Percentiles rank a stretch among this genome's conserved stretches.
Evolutionary conservation across 1,140 invertebrate genomes (phyloP).

Genomic region (Drosophila hydei): DNA sequence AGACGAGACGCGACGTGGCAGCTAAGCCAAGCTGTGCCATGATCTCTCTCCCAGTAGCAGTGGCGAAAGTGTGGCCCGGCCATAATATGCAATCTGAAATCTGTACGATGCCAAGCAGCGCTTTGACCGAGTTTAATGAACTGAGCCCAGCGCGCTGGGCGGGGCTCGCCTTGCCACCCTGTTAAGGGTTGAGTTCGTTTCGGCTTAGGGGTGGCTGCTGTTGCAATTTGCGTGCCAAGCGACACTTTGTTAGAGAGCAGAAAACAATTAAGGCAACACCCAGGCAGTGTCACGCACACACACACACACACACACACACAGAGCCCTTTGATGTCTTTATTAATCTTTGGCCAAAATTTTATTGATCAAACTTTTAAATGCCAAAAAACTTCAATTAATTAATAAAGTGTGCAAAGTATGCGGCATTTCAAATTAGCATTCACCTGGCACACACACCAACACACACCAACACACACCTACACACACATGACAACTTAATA

Average conservation of each 20-base stretch:
- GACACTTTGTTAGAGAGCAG: slow-evolving; percentile 67
- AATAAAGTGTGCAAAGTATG: slow-evolving; percentile 50
- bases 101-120: no score
- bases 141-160: slow-evolving; percentile 35
- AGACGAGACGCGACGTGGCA: no score
- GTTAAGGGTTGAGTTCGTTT: background rate
- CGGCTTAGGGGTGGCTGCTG: slow-evolving; percentile 32
- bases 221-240: slow-evolving; percentile 64
- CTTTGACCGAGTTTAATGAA: slow-evolving; percentile 66
- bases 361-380: slow-evolving; percentile 80
- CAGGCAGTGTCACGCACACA: background rate
- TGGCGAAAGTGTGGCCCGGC: slow-evolving; percentile 63
- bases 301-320: no score
- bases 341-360: slow-evolving; percentile 60
- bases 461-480: slow-evolving; percentile 9
- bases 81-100: slow-evolving; percentile 61
- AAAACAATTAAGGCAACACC: slow-evolving; percentile 65
- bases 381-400: slow-evolving; percentile 63
- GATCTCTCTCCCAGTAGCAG: slow-evolving; percentile 11
- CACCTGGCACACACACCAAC: slow-evolving; percentile 13
- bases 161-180: no score
- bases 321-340: slow-evolving; percentile 42
- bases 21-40: background rate
- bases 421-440: slow-evolving; percentile 51
- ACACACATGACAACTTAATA: slow-evolving; percentile 39